Evolutionary conservation across 1,140 invertebrate genomes (phyloP).

Genomic region (Formica selysi): DNA sequence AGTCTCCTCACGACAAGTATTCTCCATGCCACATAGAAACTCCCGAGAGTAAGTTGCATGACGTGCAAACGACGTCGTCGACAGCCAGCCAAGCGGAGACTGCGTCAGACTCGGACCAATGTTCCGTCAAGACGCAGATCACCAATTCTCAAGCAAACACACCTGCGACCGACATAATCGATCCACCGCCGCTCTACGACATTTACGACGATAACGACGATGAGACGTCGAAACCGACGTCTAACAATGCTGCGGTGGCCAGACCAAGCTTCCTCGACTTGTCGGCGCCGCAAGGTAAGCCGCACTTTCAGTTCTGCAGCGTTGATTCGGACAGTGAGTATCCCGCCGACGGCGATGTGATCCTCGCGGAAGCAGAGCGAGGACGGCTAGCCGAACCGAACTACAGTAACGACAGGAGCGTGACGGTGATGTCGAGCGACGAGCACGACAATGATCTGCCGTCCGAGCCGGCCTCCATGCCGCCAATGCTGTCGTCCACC

Average conservation of each 20-base stretch:
- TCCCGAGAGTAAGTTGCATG: slow-evolving; percentile 42
- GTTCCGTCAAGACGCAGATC: slow-evolving; percentile 83
- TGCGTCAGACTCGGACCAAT: slow-evolving; percentile 83
- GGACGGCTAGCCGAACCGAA: not conserved
- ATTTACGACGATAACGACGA: slow-evolving; percentile 74
- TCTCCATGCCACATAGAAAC: slow-evolving; percentile 49
- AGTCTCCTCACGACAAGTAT: slow-evolving; percentile 27
- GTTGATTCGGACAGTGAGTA: slow-evolving; percentile 80
- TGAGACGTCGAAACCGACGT: slow-evolving; percentile 61
- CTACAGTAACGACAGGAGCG: slow-evolving; percentile 44
- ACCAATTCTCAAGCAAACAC: slow-evolving; percentile 80
- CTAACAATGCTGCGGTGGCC: slow-evolving; percentile 65
- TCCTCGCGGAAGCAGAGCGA: slow-evolving; percentile 50
- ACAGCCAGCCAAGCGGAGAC: slow-evolving; percentile 78
- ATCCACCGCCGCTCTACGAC: slow-evolving; percentile 81
- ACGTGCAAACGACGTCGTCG: slow-evolving; percentile 70
- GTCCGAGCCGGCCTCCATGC: slow-evolving; percentile 87
- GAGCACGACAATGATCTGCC: slow-evolving; percentile 83
- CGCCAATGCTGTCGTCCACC: slow-evolving; percentile 84
- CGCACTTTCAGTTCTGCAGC: slow-evolving; percentile 86
- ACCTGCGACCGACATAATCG: slow-evolving; percentile 81
- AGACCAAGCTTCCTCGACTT: slow-evolving; percentile 87
- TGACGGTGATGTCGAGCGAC: slow-evolving; percentile 69
- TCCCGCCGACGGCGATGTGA: slow-evolving; percentile 67
- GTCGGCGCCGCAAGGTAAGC: slow-evolving; percentile 85